Conservation (phyloP, 2,113 vertebrate genomes). For the Syngnathus typhle region DNA sequence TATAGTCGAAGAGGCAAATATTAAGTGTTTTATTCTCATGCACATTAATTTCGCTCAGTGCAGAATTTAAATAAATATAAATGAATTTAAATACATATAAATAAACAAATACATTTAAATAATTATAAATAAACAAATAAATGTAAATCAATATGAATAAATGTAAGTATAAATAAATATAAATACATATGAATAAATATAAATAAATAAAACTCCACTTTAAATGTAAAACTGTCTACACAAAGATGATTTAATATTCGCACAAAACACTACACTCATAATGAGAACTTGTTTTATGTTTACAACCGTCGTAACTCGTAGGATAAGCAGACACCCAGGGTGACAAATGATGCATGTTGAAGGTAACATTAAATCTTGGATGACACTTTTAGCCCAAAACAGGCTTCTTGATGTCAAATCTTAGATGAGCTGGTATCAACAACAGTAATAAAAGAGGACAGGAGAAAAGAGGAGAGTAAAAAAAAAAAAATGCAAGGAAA, state of each 20-base stretch:
- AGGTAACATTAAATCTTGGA: not conserved
- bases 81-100: too few relatives aligned
- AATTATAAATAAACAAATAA: too few relatives aligned
- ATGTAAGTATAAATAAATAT: too few relatives aligned
- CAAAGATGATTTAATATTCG: not conserved
- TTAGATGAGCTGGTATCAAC: conserved; percentile 12
- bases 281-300: not conserved
- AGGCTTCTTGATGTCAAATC: conserved; percentile 7
- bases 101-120: too few relatives aligned
- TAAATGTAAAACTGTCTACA: not conserved
- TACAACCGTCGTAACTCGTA: not conserved
- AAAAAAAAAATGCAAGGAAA: not conserved
- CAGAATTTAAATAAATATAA: too few relatives aligned
- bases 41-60: too few relatives aligned
- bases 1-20: too few relatives aligned
- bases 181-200: too few relatives aligned
- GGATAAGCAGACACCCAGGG: not conserved
- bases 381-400: conserved; percentile 38
- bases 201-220: too few relatives aligned
- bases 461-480: not conserved
- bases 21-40: too few relatives aligned
- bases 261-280: not conserved
- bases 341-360: not conserved
- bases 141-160: too few relatives aligned
- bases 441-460: conserved; percentile 4